Conservation (phyloP, 2,113 vertebrate genomes). For the Serinus canaria region DNA sequence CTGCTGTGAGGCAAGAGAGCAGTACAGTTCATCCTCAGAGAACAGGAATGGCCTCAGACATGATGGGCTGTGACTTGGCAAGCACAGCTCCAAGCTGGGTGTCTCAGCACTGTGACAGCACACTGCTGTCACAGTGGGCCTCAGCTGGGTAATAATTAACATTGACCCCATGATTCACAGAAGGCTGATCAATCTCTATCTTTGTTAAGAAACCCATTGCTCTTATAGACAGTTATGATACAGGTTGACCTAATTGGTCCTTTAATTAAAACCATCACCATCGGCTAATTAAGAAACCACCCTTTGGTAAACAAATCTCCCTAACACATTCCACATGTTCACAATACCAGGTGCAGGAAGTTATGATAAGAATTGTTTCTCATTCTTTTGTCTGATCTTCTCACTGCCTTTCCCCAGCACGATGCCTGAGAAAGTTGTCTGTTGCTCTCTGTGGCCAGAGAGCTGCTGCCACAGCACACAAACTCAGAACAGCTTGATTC, state of each 20-base stretch:
- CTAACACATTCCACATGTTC: not conserved
- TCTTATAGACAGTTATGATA: not conserved
- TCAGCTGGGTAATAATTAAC: not conserved
- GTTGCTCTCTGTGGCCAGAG: not conserved
- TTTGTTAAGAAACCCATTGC: not conserved
- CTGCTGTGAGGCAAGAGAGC: not conserved
- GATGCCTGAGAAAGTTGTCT: not conserved
- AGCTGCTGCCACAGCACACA: not conserved
- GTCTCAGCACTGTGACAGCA: not conserved
- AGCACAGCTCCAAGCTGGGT: not conserved
- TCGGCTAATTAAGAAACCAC: no score
- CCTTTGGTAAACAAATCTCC: not conserved
- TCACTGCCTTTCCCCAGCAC: not conserved
- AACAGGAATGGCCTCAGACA: not conserved
- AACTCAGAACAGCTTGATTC: not conserved
- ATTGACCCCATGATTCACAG: not conserved
- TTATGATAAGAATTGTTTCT: not conserved
- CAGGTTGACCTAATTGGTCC: not conserved
- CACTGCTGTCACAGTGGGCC: not conserved
- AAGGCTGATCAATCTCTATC: not conserved
- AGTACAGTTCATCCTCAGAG: not conserved
- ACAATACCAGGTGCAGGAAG: not conserved
- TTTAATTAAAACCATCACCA: not conserved
- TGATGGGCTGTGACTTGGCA: fast-evolving
- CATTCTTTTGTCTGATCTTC: not conserved